Evolutionary conservation across 2,797 vertebrate species (phyloP).

Genomic region (Sorex maritimensis): DNA sequence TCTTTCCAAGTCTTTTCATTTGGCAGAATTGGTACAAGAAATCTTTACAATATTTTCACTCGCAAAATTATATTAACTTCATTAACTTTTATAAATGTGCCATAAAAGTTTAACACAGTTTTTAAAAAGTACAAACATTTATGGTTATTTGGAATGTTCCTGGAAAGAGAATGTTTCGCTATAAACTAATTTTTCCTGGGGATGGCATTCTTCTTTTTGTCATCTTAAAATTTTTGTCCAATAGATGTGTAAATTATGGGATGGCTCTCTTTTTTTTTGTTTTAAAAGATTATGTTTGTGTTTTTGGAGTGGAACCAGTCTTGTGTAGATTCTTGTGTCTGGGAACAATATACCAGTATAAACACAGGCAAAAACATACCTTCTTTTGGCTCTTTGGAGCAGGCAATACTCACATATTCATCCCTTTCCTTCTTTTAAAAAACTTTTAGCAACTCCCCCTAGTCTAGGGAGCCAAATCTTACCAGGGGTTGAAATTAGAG

Average conservation of each 20-base stretch:
- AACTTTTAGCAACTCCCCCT: no score
- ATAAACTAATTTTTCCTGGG: neutral
- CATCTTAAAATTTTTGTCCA: neutral
- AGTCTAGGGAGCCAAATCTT: no score
- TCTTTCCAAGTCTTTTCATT: neutral
- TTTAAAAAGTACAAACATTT: slow-evolving; percentile 39
- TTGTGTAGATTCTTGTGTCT: neutral
- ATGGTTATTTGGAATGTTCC: slow-evolving; percentile 14
- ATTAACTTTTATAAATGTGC: slow-evolving; percentile 20
- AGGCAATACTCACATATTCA: neutral
- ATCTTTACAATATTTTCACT: neutral
- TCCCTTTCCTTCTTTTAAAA: no score
- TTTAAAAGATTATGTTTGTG: slow-evolving; percentile 23
- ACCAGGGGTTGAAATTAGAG: no score
- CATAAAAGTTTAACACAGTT: neutral
- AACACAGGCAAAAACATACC: neutral
- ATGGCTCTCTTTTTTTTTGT: neutral
- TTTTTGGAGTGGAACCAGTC: neutral
- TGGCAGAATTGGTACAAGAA: neutral
- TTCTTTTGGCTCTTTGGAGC: neutral
- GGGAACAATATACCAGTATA: neutral
- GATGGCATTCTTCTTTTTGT: neutral
- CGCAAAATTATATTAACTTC: neutral
- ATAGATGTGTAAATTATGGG: neutral
- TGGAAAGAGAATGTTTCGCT: slow-evolving; percentile 28